These are phyloP conservation scores for Carapus acus DNA, from an alignment of 2,797 vertebrate species.

Conservation along the genomic window DNA sequence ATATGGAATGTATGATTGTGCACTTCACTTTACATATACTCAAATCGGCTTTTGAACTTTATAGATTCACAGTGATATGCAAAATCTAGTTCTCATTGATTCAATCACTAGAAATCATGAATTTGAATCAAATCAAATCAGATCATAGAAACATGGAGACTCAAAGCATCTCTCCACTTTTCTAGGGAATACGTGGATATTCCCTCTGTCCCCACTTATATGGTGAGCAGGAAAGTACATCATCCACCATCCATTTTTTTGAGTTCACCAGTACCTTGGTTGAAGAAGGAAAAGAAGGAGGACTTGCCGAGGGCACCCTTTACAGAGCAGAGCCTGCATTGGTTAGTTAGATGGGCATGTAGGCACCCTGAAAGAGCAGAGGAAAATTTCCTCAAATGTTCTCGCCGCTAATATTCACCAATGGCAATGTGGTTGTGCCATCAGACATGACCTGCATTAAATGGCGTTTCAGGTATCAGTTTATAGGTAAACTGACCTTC, in stretches of 20 bases:
- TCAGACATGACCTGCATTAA: background rate
- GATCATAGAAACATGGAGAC: constrained; percentile 44
- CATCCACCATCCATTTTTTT: constrained; percentile 82
- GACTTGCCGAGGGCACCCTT: constrained; percentile 78
- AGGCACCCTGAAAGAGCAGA: constrained; percentile 8
- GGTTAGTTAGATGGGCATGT: constrained; percentile 71
- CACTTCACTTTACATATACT: background rate
- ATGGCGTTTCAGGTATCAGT: too few species aligned
- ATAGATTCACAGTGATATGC: constrained; percentile 10
- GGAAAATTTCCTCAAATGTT: constrained; percentile 8
- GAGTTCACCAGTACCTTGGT: constrained; percentile 78
- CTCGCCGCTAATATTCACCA: constrained; percentile 12
- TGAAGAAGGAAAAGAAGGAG: constrained; percentile 81
- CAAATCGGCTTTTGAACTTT: constrained; percentile 16
- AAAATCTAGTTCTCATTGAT: constrained; percentile 39
- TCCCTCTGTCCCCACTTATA: constrained; percentile 84
- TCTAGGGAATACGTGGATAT: constrained; percentile 67
- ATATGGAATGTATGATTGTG: constrained; percentile 11
- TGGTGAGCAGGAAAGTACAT: constrained; percentile 85
- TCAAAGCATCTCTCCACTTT: constrained; percentile 69
- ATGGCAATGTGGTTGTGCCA: constrained; percentile 4
- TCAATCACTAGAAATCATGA: constrained; percentile 21
- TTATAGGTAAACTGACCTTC: background rate
- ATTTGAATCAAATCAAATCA: constrained; percentile 10
- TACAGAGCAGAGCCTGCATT: constrained; percentile 91